Base-by-base conservation (phyloP, 2,797 vertebrate genomes). In the Chelidonichthys spinosus region DNA sequence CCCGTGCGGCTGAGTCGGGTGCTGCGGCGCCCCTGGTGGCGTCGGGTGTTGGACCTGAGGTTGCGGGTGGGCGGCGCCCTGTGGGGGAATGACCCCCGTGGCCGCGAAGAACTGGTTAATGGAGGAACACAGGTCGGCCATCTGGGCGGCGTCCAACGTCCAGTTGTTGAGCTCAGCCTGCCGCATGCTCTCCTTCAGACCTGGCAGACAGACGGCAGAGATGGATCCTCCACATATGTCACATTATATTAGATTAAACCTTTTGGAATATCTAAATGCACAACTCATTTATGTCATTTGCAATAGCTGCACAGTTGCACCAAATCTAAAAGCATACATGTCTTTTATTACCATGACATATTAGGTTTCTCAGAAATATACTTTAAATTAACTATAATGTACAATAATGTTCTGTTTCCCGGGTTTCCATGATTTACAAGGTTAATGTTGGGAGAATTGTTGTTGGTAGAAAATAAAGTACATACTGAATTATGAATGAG, bases 151-250 rank as follows among this genome's bases (percentile, higher is more conserved):
- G 74, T 96, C 96, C 87, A 97, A 93, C 3, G 95, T 93, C 96
- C 96, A 97, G 93, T 96, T 96, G 92, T 95, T 96, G 81, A 95
- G 95, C 90, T 96, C 95, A 35, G 96, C 96, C 89, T 96, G 96
- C 54, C 94, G 94, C 96, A 97, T 96, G 88, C 94, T 96, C 89
- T 96, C 96, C 92, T 96, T 96, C 66, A 97, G 92, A 85, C 96
- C 96, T 97, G 89, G 56, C 5, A 60, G 63, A 77, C 11, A 47
- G 32, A 76, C 15, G 56, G 35, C 7, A 37, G 35, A 15, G 58
- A 52, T 3, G 3, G 15, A 33, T 7, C 32, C 25, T 53, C 32
- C n/a, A 25, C 13, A 2, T 18, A 18, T 50, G n/a, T 50, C 47
- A 50, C 47, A 25, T 10, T 18, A 50, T 9, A 11, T 25, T 50